phyloP scores from a whole-genome alignment of 2,113 vertebrate species.

The Petrocephalus zakoni region DNA sequence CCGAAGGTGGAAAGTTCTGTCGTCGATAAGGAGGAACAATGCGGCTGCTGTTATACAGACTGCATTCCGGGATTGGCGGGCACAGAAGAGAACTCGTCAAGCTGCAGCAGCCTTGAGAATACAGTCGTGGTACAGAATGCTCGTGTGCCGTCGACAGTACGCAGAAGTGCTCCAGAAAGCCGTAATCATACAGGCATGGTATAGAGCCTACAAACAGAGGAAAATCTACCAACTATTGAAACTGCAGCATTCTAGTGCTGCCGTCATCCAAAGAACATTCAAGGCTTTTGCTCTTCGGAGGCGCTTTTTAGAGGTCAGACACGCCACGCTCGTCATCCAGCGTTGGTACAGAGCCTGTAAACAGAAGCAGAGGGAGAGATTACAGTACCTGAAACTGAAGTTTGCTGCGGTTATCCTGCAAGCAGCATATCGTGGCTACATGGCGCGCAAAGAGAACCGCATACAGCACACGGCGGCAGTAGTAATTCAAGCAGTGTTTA shows the following conservation, averaged over 20 bases:
- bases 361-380: slow-evolving; percentile 37
- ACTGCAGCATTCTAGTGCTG: slow-evolving; percentile 53
- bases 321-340: slow-evolving; percentile 67
- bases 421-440: slow-evolving; percentile 64
- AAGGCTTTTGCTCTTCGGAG: slow-evolving; percentile 57
- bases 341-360: slow-evolving; percentile 64
- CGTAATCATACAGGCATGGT: slow-evolving; percentile 69
- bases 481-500: slow-evolving; percentile 70
- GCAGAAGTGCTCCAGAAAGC: slow-evolving; percentile 43
- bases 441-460: slow-evolving; percentile 52
- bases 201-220: slow-evolving; percentile 57
- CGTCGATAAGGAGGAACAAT: slow-evolving; percentile 44
- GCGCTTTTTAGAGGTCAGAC: slow-evolving; percentile 44
- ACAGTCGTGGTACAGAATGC: slow-evolving; percentile 74
- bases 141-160: slow-evolving; percentile 43
- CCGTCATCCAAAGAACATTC: slow-evolving; percentile 72
- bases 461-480: slow-evolving; percentile 54
- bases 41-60: slow-evolving; percentile 65
- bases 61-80: slow-evolving; percentile 64
- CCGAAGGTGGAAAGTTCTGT: slow-evolving; percentile 63
- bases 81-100: slow-evolving; percentile 40
- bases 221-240: slow-evolving; percentile 42
- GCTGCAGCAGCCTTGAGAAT: slow-evolving; percentile 62
- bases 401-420: slow-evolving; percentile 66
- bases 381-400: slow-evolving; percentile 53